phyloP scores from a whole-genome alignment of 2,113 vertebrate genomes.

The Oophaga pumilio region DNA sequence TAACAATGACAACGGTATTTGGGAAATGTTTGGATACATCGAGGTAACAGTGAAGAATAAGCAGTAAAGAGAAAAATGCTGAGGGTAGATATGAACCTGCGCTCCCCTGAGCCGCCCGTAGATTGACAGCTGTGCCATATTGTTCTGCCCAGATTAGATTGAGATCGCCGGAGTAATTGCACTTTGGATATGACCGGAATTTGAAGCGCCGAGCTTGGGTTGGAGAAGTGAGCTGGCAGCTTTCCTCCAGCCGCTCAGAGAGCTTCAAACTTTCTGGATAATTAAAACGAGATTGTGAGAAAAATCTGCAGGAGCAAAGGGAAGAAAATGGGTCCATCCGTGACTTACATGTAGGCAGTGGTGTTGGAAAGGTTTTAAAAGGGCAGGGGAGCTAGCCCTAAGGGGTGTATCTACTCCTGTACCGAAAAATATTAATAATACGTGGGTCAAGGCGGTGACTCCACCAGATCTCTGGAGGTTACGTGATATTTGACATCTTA shows the following conservation, averaged over 20 bases:
- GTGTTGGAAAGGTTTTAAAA: not conserved
- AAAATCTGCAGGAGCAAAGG: not conserved
- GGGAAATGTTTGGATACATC: not conserved
- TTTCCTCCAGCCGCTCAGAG: not conserved
- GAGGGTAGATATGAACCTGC: not conserved
- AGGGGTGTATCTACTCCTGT: too few relatives aligned
- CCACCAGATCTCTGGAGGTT: too few relatives aligned
- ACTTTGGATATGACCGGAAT: slow-evolving; percentile 45
- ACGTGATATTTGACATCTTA: too few relatives aligned
- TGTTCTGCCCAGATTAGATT: slow-evolving; percentile 56
- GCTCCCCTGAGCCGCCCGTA: not conserved
- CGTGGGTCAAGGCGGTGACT: too few relatives aligned
- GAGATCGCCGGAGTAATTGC: slow-evolving; percentile 50
- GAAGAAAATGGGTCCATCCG: not conserved
- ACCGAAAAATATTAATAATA: too few relatives aligned
- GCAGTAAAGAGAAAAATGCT: slow-evolving; percentile 3
- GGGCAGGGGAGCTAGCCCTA: not conserved
- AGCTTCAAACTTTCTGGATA: slow-evolving; percentile 21
- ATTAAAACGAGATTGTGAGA: slow-evolving; percentile 17
- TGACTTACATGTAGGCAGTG: too few relatives aligned
- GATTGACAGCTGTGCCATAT: slow-evolving; percentile 45
- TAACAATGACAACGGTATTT: slow-evolving; percentile 6
- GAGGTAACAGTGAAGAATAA: slow-evolving; percentile 9
- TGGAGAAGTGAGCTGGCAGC: not conserved
- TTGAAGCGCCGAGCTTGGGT: not conserved